Evolutionary conservation across 2,113 vertebrate genomes (phyloP).

Genomic region (Empidonax alnorum): DNA sequence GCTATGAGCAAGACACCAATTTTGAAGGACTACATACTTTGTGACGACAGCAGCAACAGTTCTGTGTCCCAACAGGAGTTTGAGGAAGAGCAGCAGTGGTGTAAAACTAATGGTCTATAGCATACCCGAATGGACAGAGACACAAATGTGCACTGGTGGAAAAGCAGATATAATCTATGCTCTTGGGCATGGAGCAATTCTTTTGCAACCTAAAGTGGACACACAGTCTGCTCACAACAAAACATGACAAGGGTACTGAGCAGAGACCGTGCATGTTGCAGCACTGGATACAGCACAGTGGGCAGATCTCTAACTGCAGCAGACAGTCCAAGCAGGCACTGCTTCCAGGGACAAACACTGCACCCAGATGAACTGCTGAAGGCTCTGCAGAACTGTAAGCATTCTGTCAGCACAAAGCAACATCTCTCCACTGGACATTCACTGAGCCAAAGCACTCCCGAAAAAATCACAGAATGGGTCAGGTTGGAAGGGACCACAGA

Average conservation of each 20-base stretch:
- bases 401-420: neutral
- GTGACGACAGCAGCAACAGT: neutral
- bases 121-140: neutral
- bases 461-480: neutral
- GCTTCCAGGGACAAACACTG: neutral
- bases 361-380: neutral
- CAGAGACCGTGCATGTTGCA: neutral
- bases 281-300: neutral
- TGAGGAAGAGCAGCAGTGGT: neutral
- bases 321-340: neutral
- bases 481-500: neutral
- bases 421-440: neutral
- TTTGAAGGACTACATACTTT: neutral
- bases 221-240: neutral
- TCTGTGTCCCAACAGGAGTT: neutral
- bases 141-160: rapidly evolving
- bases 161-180: neutral
- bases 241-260: neutral
- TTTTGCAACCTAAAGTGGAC: neutral
- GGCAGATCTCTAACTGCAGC: neutral
- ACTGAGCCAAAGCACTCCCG: neutral
- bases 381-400: neutral
- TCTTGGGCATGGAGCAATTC: neutral
- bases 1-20: neutral
- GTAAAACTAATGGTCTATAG: neutral